Evolutionary conservation across 1,140 invertebrate genomes (phyloP).

Genomic region (Leptinotarsa texana): DNA sequence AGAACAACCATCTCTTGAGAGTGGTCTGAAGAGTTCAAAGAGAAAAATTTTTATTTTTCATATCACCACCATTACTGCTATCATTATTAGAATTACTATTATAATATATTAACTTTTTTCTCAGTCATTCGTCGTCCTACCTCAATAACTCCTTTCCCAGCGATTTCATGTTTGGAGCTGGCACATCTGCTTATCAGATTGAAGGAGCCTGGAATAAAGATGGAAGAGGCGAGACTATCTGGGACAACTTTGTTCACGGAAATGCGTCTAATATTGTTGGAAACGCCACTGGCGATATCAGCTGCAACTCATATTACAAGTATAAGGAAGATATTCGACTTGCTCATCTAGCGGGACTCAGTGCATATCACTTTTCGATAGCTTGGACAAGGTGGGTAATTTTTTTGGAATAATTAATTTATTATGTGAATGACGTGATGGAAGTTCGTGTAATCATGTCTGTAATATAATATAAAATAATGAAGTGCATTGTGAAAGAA

Average conservation of each 20-base stretch:
- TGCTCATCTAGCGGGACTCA: slow-evolving; percentile 55
- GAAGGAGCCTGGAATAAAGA: slow-evolving; percentile 55
- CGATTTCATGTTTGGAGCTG: slow-evolving; percentile 40
- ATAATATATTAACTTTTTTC: no score
- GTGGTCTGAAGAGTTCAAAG: no score
- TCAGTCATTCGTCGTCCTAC: no score
- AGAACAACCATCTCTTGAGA: no score
- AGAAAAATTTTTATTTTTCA: no score
- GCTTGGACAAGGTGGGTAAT: slow-evolving; percentile 59
- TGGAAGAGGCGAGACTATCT: slow-evolving; percentile 58
- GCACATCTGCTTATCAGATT: slow-evolving; percentile 53
- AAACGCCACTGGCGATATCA: slow-evolving; percentile 59
- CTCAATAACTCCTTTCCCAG: not conserved
- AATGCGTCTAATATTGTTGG: slow-evolving; percentile 59
- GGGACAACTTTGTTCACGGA: slow-evolving; percentile 63
- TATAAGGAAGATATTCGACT: slow-evolving; percentile 60
- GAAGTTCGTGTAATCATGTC: no score
- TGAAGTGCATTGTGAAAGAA: no score
- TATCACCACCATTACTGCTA: no score
- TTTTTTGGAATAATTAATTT: no score
- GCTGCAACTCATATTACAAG: slow-evolving; percentile 63
- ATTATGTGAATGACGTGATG: no score
- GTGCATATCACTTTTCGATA: slow-evolving; percentile 62
- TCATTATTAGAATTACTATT: no score
- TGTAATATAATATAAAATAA: no score